Evolutionary conservation across 23 tunicate species (phyloP).

Genomic region (Styela plicata): DNA sequence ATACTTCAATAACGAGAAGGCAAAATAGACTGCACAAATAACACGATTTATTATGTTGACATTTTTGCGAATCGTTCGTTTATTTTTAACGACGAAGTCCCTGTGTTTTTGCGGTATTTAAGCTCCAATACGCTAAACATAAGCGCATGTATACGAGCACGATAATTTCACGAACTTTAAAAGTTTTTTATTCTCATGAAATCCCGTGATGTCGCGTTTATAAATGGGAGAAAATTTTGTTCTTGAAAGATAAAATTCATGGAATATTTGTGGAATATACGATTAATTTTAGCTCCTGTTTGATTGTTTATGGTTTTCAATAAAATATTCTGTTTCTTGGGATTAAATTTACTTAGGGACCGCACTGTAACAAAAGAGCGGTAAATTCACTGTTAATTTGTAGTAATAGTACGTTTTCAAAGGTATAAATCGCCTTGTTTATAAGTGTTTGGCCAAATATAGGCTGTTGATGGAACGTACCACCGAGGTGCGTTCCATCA

Average conservation of each 20-base stretch:
- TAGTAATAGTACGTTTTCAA: no score
- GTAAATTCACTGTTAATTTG: no score
- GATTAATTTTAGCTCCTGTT: neutral
- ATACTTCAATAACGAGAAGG: no score
- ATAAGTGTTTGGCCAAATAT: no score
- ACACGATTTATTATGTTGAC: no score
- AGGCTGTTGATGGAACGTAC: no score
- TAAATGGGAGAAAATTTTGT: neutral
- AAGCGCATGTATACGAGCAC: neutral
- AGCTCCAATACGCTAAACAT: neutral
- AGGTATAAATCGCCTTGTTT: no score
- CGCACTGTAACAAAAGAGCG: no score
- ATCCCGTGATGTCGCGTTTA: neutral
- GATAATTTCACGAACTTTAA: neutral
- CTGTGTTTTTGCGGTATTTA: neutral
- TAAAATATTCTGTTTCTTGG: neutral
- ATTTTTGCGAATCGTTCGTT: neutral
- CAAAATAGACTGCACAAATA: no score
- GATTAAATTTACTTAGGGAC: neutral
- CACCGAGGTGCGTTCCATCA: no score
- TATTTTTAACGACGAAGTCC: neutral
- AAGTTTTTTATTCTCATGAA: no score
- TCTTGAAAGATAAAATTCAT: neutral
- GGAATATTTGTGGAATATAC: neutral
- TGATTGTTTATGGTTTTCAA: neutral